phyloP scores from a whole-genome alignment of 2,797 vertebrate species.

The Acipenser ruthenus region DNA sequence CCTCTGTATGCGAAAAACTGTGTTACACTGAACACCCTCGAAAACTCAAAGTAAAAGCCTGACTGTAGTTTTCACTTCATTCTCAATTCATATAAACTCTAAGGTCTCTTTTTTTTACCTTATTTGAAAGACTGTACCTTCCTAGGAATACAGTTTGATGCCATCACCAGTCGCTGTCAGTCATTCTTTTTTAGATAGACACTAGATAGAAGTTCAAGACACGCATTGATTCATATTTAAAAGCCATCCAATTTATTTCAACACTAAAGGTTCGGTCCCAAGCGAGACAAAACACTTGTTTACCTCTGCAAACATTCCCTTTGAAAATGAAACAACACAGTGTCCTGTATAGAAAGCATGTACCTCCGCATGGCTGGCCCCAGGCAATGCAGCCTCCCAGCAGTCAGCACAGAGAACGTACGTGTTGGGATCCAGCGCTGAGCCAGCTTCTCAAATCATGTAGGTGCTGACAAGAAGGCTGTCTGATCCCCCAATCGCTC shows the following conservation, averaged over 20 bases:
- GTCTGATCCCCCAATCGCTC: not conserved
- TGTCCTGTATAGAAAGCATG: not conserved
- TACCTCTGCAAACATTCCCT: slow-evolving; percentile 6
- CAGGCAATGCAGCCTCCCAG: not conserved
- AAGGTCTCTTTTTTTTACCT: not conserved
- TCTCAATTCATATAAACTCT: no score
- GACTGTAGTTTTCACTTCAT: no score
- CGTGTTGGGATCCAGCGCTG: not conserved
- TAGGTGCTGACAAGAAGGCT: not conserved
- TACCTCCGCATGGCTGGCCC: not conserved
- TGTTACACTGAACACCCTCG: no score
- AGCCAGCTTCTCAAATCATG: not conserved
- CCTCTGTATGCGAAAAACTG: no score
- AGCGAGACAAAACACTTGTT: not conserved
- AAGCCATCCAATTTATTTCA: not conserved
- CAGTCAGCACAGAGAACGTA: no score
- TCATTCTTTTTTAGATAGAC: not conserved
- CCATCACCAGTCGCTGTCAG: not conserved
- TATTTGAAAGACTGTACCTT: not conserved
- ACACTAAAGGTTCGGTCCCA: not conserved
- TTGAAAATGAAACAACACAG: not conserved
- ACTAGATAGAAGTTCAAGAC: not conserved
- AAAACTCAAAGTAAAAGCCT: no score
- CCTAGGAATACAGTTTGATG: not conserved
- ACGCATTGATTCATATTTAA: not conserved